A percentile compares a stretch with the other conserved stretches of the same genome.
These are phyloP conservation scores for Laothoe populi DNA, from an alignment of 2,888 invertebrate genomes.

Conservation along the genomic window DNA sequence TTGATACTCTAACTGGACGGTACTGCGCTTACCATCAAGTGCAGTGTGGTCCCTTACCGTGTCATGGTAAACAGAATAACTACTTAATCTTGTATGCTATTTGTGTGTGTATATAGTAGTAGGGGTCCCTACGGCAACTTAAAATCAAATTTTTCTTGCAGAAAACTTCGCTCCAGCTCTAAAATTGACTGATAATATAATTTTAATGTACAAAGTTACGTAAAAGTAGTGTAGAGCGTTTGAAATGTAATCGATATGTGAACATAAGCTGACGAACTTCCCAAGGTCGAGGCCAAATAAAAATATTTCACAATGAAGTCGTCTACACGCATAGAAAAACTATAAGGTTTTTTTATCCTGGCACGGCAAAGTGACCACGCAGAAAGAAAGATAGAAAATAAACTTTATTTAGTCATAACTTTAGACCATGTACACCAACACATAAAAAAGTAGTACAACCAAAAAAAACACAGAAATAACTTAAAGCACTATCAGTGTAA, in stretches of 20 bases:
- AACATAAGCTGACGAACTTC: not conserved
- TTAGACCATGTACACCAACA: no score
- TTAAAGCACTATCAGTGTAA: no score
- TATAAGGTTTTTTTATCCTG: not conserved
- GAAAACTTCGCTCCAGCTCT: not conserved
- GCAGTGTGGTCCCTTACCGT: no score
- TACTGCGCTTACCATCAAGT: no score
- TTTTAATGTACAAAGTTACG: slow-evolving; percentile 14
- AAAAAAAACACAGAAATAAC: no score
- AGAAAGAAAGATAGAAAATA: no score
- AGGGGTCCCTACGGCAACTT: not conserved
- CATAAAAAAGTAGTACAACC: no score
- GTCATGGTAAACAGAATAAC: no score
- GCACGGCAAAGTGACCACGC: not conserved
- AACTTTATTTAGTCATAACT: no score
- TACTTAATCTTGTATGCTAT: no score
- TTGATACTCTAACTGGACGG: no score
- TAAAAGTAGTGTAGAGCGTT: not conserved
- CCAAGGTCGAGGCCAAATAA: slow-evolving; percentile 2
- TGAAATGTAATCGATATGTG: slow-evolving; percentile 15
- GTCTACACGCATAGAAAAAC: slow-evolving; percentile 8
- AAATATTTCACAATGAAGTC: slow-evolving; percentile 8
- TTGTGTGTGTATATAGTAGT: no score
- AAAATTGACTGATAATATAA: not conserved
- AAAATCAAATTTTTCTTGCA: not conserved